Base-by-base conservation (phyloP, 2,888 invertebrate species). In the Conchocele bisecta region DNA sequence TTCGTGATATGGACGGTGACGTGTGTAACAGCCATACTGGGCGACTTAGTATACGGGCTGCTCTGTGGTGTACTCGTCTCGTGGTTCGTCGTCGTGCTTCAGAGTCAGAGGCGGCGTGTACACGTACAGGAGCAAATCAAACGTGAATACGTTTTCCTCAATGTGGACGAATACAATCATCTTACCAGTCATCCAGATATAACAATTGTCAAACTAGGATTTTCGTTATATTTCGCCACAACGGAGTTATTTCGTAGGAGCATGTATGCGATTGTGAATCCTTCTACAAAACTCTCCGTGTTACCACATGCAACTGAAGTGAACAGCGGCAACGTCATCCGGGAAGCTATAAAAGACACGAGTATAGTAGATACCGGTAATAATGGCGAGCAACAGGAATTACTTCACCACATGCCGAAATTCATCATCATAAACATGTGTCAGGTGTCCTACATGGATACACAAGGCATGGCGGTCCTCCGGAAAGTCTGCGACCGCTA, bases 1-100 rank as follows among this genome's bases (percentile, higher is more conserved):
- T 96, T 95, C 0, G 83, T 94, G 1, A 85, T 86, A 13, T 89
- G 89, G 88, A 28, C 87, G 1, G 46, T 79, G 3, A 85, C 89
- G 0, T 84, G 80, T 42, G 15, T 76, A 1, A 54, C 77, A 33
- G 83, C 84, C 2, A 77, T 86, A 9, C 58, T 88, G 6, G 63
- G 88, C 3, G 86, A 87, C 72, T 79, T 89, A 28, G 82, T 82
- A 15, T 72, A 85, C 46, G 90, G 88, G 9, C 73, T 89, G 2
- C 69, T 83, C 13, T 64, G 81, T 15, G 89, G 89, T 6, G 75
- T 88, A 6, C 77, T 64, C 4, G 42, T 75, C 13, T 84, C 87
- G 9, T 48, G 85, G 17, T 51, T 85, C 11, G 76, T 83, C 2
- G 61, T 87, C 20, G 74, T 85, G 4, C 33, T 86, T 20, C 84